phyloP scores from a whole-genome alignment of 2,888 invertebrate species.

The Sericinus montela region DNA sequence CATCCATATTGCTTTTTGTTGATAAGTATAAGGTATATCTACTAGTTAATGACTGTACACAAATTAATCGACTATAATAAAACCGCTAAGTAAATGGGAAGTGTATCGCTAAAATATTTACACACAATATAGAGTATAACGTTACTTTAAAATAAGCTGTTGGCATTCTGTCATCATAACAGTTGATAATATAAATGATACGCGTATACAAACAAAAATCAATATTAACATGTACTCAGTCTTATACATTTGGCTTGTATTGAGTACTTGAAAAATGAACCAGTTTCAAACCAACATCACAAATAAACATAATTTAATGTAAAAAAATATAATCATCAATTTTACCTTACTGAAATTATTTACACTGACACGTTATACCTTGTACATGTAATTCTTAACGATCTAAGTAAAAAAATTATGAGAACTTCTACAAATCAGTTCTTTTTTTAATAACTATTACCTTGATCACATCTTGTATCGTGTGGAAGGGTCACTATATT shows the following conservation, averaged over 20 bases:
- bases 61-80: slow-evolving; percentile 6
- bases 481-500: slow-evolving; percentile 51
- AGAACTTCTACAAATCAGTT: slow-evolving; percentile 44
- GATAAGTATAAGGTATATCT: slow-evolving; percentile 8
- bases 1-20: slow-evolving; percentile 15
- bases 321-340: slow-evolving; percentile 14
- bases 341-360: slow-evolving; percentile 11
- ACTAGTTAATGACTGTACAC: slow-evolving; percentile 9
- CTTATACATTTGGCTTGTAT: slow-evolving; percentile 76
- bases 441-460: slow-evolving; percentile 56
- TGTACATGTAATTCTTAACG: slow-evolving; percentile 38
- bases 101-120: slow-evolving; percentile 1
- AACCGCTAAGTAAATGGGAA: background rate
- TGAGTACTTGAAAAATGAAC: slow-evolving; percentile 51
- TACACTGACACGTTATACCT: slow-evolving; percentile 21
- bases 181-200: background rate
- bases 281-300: slow-evolving; percentile 16
- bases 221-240: slow-evolving; percentile 63
- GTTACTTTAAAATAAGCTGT: background rate
- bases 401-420: slow-evolving; percentile 35
- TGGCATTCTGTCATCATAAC: background rate
- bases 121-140: slow-evolving; percentile 1
- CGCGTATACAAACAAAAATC: slow-evolving; percentile 2
- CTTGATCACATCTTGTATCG: slow-evolving; percentile 53
- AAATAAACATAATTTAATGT: slow-evolving; percentile 32